These are phyloP conservation scores for Meteorus colon DNA, from an alignment of 2,888 invertebrate genomes.

Conservation along the genomic window DNA sequence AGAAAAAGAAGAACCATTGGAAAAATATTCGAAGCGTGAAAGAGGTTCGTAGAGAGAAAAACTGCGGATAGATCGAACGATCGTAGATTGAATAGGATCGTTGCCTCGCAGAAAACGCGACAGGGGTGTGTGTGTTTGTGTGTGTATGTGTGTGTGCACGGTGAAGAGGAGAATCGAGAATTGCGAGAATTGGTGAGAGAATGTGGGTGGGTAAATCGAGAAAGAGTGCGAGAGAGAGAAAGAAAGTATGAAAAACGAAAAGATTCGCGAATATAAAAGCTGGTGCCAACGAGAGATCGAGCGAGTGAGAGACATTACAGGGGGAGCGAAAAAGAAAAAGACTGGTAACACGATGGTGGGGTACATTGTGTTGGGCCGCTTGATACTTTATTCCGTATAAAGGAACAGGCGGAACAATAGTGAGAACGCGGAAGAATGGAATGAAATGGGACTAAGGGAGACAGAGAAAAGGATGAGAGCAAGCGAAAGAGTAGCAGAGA, in stretches of 20 bases:
- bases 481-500: conserved; percentile 45
- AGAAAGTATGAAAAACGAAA: conserved; percentile 33
- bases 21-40: conserved; percentile 38
- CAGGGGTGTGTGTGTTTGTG: conserved; percentile 15
- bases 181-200: conserved; percentile 20
- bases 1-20: conserved; percentile 21
- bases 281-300: conserved; percentile 34
- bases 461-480: conserved; percentile 51
- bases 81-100: conserved; percentile 46
- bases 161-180: conserved; percentile 25
- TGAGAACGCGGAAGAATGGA: conserved; percentile 70
- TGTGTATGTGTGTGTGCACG: conserved; percentile 1
- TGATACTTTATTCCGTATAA: conserved; percentile 72
- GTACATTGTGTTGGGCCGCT: conserved; percentile 70
- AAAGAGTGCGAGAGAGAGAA: conserved; percentile 15
- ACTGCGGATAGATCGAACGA: conserved; percentile 50
- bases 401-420: conserved; percentile 70
- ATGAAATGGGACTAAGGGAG: conserved; percentile 68
- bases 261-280: conserved; percentile 50
- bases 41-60: conserved; percentile 52
- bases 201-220: conserved; percentile 34
- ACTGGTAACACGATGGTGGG: conserved; percentile 63
- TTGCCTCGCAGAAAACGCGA: conserved; percentile 25
- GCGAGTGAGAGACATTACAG: conserved; percentile 47
- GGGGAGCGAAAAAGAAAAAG: conserved; percentile 58